These are phyloP conservation scores for Stenotaenia linearis DNA, from an alignment of 2,888 invertebrate genomes.

Conservation along the genomic window DNA sequence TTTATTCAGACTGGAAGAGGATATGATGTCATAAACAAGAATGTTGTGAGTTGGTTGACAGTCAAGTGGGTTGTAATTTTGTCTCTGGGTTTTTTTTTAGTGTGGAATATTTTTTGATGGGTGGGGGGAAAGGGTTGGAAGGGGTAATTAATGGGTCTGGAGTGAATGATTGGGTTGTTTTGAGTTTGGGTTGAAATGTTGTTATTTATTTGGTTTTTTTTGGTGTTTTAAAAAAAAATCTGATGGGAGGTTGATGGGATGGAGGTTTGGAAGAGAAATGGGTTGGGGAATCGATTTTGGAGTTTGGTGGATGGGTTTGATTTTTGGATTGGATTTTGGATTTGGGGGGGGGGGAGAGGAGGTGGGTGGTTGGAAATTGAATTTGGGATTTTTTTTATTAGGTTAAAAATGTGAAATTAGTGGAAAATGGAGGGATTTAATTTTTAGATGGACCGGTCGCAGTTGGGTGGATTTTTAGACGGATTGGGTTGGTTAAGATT, in stretches of 20 bases:
- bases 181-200: not conserved
- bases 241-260: not conserved
- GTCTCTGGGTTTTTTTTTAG: not conserved
- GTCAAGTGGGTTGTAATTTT: not conserved
- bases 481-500: too few relatives aligned
- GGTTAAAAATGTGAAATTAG: too few relatives aligned
- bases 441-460: too few relatives aligned
- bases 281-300: too few relatives aligned
- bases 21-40: constrained; percentile 12
- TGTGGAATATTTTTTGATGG: not conserved
- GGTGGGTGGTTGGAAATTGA: too few relatives aligned
- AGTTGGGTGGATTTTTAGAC: too few relatives aligned
- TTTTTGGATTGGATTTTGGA: too few relatives aligned
- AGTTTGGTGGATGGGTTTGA: too few relatives aligned
- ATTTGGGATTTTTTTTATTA: too few relatives aligned
- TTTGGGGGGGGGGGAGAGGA: too few relatives aligned
- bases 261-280: not conserved
- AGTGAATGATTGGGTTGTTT: not conserved
- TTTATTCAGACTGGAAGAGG: constrained; percentile 7
- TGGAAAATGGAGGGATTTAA: too few relatives aligned
- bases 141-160: not conserved
- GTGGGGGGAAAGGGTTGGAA: not conserved
- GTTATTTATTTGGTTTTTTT: not conserved
- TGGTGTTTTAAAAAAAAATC: not conserved
- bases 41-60: constrained; percentile 8